These are phyloP conservation scores for Eurytoma californica DNA, from an alignment of 2,888 invertebrate genomes.

Conservation along the genomic window DNA sequence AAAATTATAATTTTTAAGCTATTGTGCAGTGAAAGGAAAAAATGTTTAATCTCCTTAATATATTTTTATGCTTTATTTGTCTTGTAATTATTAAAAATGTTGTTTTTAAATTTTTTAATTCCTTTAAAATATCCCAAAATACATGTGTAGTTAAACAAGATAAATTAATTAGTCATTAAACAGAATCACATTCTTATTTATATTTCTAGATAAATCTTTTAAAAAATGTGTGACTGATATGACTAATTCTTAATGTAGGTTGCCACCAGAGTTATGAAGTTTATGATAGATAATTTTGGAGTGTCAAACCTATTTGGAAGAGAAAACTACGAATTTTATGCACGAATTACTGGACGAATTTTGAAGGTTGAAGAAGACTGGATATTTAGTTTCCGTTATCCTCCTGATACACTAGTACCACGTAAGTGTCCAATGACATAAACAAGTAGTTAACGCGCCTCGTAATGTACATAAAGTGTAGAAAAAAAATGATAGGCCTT, in stretches of 20 bases:
- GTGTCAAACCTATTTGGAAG: conserved; percentile 96
- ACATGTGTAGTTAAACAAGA: background rate
- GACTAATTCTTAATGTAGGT: conserved; percentile 78
- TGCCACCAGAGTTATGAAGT: conserved; percentile 96
- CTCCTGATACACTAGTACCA: conserved; percentile 80
- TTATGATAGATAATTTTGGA: conserved; percentile 97
- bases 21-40: background rate
- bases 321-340: conserved; percentile 96
- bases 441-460: background rate
- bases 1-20: background rate
- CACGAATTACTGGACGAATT: conserved; percentile 93
- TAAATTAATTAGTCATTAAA: too few relatives aligned
- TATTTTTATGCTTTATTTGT: conserved; percentile 13
- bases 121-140: conserved; percentile 6
- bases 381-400: conserved; percentile 95
- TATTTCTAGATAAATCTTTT: too few relatives aligned
- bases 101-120: background rate
- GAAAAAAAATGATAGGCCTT: conserved; percentile 18
- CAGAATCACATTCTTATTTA: too few relatives aligned
- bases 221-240: too few relatives aligned
- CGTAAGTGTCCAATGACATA: conserved; percentile 72
- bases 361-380: conserved; percentile 95
- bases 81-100: background rate
- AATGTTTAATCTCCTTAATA: conserved; percentile 8
- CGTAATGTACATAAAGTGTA: background rate